Conservation (phyloP, 2,113 vertebrate genomes). For the Nesoenas mayeri region DNA sequence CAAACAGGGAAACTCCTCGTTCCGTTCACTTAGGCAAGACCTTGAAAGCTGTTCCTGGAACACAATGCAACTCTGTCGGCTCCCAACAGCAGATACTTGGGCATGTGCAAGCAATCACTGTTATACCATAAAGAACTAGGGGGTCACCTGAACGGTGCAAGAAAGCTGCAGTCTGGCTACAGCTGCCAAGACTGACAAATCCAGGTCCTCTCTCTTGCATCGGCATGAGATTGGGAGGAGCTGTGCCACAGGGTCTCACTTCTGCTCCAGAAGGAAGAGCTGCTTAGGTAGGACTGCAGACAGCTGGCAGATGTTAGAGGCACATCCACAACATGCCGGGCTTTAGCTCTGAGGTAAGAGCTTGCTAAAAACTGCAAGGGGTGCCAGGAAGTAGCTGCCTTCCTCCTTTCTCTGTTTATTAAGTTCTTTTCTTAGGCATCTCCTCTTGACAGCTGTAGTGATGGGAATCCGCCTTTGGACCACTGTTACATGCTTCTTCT, state of each 20-base stretch:
- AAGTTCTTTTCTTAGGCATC: neutral
- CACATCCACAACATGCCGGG: neutral
- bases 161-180: neutral
- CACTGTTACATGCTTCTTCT: neutral
- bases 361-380: neutral
- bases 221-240: neutral
- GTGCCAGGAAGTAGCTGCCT: neutral
- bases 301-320: neutral
- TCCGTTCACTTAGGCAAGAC: neutral
- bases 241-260: too few relatives aligned
- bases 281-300: neutral
- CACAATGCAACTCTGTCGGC: neutral
- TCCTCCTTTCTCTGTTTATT: neutral
- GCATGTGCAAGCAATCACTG: neutral
- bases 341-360: neutral
- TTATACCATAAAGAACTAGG: neutral
- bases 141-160: neutral
- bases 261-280: neutral
- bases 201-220: rapidly evolving
- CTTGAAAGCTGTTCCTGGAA: neutral
- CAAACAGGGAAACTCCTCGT: neutral
- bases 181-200: neutral
- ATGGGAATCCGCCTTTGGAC: neutral
- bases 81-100: neutral
- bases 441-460: neutral